A percentile compares a stretch with the other conserved stretches of the same genome.
Evolutionary conservation across 2,888 invertebrate genomes (phyloP).

Genomic region (Drosophila phalerata): DNA sequence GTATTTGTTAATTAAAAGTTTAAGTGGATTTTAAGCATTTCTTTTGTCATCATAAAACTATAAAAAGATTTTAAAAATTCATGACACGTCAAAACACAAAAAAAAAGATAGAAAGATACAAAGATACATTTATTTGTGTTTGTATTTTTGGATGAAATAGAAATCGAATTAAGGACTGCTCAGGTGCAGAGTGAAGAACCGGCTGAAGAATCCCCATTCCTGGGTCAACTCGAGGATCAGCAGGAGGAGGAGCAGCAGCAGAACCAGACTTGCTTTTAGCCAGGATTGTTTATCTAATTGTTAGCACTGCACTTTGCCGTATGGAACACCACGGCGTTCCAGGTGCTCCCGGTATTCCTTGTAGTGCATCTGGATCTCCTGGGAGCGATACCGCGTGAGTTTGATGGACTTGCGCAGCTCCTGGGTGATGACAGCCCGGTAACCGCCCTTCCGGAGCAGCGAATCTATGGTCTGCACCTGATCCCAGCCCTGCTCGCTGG

Average conservation of each 20-base stretch:
- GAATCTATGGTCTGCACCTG: conserved; percentile 99
- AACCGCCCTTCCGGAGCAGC: conserved; percentile 98
- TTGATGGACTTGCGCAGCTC: conserved; percentile 95
- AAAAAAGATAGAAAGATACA: conserved; percentile 29
- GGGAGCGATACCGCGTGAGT: conserved; percentile 98
- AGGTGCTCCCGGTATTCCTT: conserved; percentile 89
- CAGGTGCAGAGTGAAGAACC: conserved; percentile 24
- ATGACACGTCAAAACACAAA: conserved; percentile 12
- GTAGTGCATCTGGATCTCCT: conserved; percentile 96
- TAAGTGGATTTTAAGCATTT: conserved; percentile 69
- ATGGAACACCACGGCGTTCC: conserved; percentile 83
- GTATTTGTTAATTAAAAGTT: conserved; percentile 31
- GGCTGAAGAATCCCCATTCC: conserved; percentile 41
- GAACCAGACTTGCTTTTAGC: conserved; percentile 70
- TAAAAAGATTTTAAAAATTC: conserved; percentile 47
- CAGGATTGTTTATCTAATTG: conserved; percentile 73
- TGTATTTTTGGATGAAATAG: too few relatives aligned
- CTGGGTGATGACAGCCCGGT: conserved; percentile 94
- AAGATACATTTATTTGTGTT: conserved; percentile 8
- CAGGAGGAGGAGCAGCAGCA: conserved; percentile 66
- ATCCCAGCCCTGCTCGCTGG: conserved; percentile 99
- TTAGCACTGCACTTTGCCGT: conserved; percentile 85
- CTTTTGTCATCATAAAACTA: conserved; percentile 40
- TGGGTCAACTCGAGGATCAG: conserved; percentile 64
- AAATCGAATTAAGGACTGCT: conserved; percentile 12